Evolutionary conservation across 2,888 invertebrate genomes (phyloP), one percentile per base, ranked within the genome.

Genomic region (Apotomis capreana): DNA sequence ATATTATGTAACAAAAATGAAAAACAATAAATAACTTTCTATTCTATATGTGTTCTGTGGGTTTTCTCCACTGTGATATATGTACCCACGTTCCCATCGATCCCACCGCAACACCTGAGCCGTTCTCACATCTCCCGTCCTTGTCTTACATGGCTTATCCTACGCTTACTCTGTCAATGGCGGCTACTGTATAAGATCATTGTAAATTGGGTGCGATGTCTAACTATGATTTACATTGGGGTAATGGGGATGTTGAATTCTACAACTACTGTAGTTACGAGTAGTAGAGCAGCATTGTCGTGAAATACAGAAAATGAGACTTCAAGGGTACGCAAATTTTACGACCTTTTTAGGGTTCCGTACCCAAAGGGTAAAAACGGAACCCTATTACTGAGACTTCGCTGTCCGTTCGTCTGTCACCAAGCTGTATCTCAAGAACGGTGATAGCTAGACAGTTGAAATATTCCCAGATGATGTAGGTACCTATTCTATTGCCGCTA

Each of bases 31-130:
- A 15, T 15, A 15, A 15, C 15, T 15, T 15, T 15, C 15, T 15
- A 15, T 15, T 15, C 6, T 55, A 5, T n/a, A 2, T 36, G 12
- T 12, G 37, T 58, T n/a, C 58, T 58, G 58, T 58, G 37, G 10
- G 37, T n/a, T 58, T 58, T 58, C 37, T 37, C 58, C 37, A 5
- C 58, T 58, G 58, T 37, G 12, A 3, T 12, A 37, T 2, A 12
- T 0, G 10, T 36, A 55, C 15, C 36, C 10, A 57, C 58, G n/a
- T 12, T 0, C 37, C 40, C 58, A 58, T 58, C 58, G 58, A 58
- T 58, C 58, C 58, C 12, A 58, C 58, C 58, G 58, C 58, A 58
- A 58, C 57, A 55, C 55, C 58, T 37, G 49, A 49, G 49, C 37
- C 5, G 9, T 12, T 58, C 58, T 12, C 58, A 58, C 58, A 6